A percentile compares a stretch with the other conserved stretches of the same genome.
phyloP scores from a whole-genome alignment of 2,888 invertebrate species.

The Cenopis cana region DNA sequence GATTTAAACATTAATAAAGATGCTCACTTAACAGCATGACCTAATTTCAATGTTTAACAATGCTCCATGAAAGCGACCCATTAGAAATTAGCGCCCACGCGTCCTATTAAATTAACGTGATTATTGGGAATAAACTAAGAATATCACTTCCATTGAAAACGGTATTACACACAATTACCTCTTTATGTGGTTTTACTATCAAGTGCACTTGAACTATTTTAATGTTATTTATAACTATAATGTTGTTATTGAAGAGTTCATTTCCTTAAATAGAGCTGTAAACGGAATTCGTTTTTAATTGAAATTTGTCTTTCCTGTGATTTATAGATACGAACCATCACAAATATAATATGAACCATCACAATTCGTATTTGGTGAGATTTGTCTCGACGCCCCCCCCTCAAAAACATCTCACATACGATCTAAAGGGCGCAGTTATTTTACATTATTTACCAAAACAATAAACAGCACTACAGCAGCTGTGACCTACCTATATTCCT shows the following conservation, averaged over 20 bases:
- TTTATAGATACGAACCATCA: no score
- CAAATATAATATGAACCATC: no score
- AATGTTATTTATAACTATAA: conserved; percentile 1
- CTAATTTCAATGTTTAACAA: conserved; percentile 23
- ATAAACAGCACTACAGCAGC: not conserved
- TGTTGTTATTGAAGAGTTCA: not conserved
- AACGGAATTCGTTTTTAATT: no score
- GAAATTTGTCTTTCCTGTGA: no score
- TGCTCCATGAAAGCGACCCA: no score
- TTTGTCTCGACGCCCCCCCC: no score
- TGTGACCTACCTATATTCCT: conserved; percentile 9
- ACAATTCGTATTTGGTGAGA: no score
- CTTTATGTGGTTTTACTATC: conserved; percentile 17
- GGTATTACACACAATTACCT: conserved; percentile 2
- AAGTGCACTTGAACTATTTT: conserved; percentile 26
- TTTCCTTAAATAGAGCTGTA: not conserved
- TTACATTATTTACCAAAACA: not conserved
- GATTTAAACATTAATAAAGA: not conserved
- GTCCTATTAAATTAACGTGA: conserved; percentile 27
- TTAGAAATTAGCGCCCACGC: conserved; percentile 17
- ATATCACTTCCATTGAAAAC: conserved; percentile 28
- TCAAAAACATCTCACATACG: no score
- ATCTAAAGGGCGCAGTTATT: not conserved
- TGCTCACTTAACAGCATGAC: conserved; percentile 13
- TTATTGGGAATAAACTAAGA: conserved; percentile 29